phyloP scores from a whole-genome alignment of 2,888 invertebrate species.

The Scaptomyza reducta region DNA sequence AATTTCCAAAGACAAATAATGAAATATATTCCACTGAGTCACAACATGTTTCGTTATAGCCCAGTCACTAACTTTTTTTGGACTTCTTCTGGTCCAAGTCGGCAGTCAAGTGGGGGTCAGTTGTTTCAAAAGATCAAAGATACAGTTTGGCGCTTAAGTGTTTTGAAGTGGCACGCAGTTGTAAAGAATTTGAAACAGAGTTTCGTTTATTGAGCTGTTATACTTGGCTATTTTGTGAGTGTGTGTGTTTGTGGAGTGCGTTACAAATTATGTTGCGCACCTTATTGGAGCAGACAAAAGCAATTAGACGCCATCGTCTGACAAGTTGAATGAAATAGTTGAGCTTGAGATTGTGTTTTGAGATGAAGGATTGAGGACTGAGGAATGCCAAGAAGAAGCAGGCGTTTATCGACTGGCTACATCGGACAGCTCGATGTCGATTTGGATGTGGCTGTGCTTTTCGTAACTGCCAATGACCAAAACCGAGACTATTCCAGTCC shows the following conservation, averaged over 20 bases:
- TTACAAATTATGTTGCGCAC: constrained; percentile 71
- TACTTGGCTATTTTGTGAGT: constrained; percentile 38
- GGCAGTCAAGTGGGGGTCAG: constrained; percentile 75
- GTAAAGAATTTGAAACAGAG: constrained; percentile 44
- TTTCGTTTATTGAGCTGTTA: constrained; percentile 73
- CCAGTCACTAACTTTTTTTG: neutral
- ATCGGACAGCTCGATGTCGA: constrained; percentile 60
- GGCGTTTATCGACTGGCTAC: constrained; percentile 60
- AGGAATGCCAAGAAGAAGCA: constrained; percentile 46
- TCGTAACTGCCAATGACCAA: constrained; percentile 63
- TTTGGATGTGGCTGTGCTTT: constrained; percentile 18
- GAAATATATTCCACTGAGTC: neutral
- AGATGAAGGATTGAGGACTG: constrained; percentile 49
- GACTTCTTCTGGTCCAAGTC: constrained; percentile 45
- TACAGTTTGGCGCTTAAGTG: constrained; percentile 76
- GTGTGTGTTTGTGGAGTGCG: constrained; percentile 46
- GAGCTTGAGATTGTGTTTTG: constrained; percentile 35
- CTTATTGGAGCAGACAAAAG: constrained; percentile 78
- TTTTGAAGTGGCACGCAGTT: constrained; percentile 52
- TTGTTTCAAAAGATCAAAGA: constrained; percentile 71
- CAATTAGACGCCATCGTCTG: constrained; percentile 76
- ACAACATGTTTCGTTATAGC: neutral
- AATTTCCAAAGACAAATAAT: too few relatives aligned
- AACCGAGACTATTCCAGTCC: neutral
- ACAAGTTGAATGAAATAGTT: constrained; percentile 75